These are phyloP conservation scores for Halyomorpha halys DNA, from an alignment of 1,140 invertebrate genomes.

Conservation along the genomic window DNA sequence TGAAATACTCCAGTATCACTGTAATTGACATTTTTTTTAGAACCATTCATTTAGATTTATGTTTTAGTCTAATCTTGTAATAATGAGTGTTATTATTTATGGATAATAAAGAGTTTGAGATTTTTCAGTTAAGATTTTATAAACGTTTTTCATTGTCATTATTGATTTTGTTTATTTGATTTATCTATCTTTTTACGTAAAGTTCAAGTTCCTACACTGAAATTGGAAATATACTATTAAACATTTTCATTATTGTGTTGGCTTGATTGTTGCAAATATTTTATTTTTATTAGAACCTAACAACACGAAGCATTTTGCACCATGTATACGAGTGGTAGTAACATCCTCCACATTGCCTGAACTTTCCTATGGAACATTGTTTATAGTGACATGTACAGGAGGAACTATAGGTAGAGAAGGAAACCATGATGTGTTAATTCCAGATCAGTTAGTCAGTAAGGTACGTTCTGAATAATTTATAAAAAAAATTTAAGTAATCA, in stretches of 20 bases:
- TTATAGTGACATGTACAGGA: conserved; percentile 76
- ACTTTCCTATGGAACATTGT: conserved; percentile 64
- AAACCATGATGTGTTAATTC: conserved; percentile 58
- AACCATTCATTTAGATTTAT: too few species aligned
- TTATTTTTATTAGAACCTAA: conserved; percentile 4
- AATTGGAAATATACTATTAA: not conserved
- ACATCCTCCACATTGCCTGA: conserved; percentile 55
- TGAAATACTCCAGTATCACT: too few species aligned
- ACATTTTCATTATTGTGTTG: not conserved
- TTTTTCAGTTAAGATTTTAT: too few species aligned
- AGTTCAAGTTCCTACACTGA: too few species aligned
- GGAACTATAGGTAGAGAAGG: conserved; percentile 76
- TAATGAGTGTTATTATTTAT: too few species aligned
- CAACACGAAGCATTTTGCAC: conserved; percentile 37
- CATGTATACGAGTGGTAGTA: conserved; percentile 79
- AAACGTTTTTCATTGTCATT: too few species aligned
- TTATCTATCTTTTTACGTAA: too few species aligned
- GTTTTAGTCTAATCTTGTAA: too few species aligned
- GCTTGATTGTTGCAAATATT: not conserved
- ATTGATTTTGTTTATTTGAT: too few species aligned
- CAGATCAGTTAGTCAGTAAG: conserved; percentile 70
- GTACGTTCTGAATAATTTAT: conserved; percentile 36
- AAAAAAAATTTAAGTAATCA: too few species aligned
- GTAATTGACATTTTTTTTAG: too few species aligned
- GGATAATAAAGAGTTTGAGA: too few species aligned